These are phyloP conservation scores for Myripristis jacobus DNA, from an alignment of 2,797 vertebrate species.

Conservation along the genomic window DNA sequence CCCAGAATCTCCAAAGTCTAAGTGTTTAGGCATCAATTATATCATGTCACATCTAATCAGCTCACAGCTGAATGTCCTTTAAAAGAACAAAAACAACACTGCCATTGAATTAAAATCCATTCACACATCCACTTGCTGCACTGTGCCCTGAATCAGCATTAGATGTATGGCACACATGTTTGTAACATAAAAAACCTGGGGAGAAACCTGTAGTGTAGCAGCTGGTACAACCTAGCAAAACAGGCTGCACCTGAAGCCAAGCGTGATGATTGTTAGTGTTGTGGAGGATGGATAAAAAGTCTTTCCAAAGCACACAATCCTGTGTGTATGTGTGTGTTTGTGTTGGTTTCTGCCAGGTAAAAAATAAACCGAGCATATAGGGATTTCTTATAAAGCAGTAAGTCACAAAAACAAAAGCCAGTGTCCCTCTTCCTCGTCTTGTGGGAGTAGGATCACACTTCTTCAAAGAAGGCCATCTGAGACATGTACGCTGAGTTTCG, in stretches of 20 bases:
- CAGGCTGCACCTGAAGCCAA: not conserved
- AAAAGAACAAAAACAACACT: slow-evolving; percentile 42
- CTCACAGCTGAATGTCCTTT: slow-evolving; percentile 38
- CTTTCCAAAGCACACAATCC: slow-evolving; percentile 33
- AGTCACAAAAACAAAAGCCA: slow-evolving; percentile 14
- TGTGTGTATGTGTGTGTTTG: slow-evolving; percentile 14
- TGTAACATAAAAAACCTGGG: not conserved
- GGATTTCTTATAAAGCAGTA: slow-evolving; percentile 29
- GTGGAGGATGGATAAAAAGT: slow-evolving; percentile 31
- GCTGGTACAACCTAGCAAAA: slow-evolving; percentile 15
- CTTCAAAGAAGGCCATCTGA: slow-evolving; percentile 87
- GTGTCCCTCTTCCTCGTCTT: slow-evolving; percentile 32
- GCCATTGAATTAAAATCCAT: slow-evolving; percentile 30
- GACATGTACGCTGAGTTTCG: slow-evolving; percentile 87
- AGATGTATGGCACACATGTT: slow-evolving; percentile 35
- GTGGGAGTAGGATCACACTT: slow-evolving; percentile 78
- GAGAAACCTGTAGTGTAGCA: slow-evolving; percentile 42
- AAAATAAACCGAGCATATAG: slow-evolving; percentile 12
- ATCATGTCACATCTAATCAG: slow-evolving; percentile 17
- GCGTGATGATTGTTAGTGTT: slow-evolving; percentile 2
- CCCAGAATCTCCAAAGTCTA: not conserved
- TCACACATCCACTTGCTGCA: slow-evolving; percentile 33
- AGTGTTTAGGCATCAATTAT: slow-evolving; percentile 26
- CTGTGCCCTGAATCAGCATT: slow-evolving; percentile 38
- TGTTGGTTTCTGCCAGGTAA: slow-evolving; percentile 28